Base-by-base conservation (phyloP, 2,797 vertebrate species). In the Phataginus tetradactyla region DNA sequence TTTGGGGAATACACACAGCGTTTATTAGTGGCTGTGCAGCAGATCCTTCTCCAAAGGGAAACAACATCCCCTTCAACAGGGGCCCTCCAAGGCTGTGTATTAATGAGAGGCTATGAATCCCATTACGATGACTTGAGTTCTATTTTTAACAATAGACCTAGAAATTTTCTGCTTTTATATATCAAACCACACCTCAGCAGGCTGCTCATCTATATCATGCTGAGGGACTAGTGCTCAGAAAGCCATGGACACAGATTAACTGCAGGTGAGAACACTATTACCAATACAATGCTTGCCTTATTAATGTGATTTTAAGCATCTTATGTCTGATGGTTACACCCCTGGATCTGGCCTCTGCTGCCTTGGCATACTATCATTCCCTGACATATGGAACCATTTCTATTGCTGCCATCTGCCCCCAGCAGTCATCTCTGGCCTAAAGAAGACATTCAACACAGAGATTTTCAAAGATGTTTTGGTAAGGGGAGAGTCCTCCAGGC, bases 151-250 rank as follows among this genome's bases (percentile, higher is more conserved):
- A 61, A 17, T 63, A 79, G 57, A 57, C 39, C 64, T 77, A 71
- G 45, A 83, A 42, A 9, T 45, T 53, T 61, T 86, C 51, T 87
- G 18, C 23, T 94, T 94, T 72, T 61, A 32, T 78, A 71, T 80
- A 77, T 81, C 51, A 81, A 93, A 18, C 14, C 49, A 57, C 39
- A 83, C 13, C 32, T 72, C 57, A 11, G 45, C 49, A 86, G 45
- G 8, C 39, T 80, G n/a, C 23, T 92, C 64, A 85, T 75, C 27
- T 79, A 4, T 96, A 93, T 96, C 39, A 79, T 92, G 91, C 74
- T 51, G 37, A 81, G 12, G 20, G 32, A 66, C 21, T 32, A 71
- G 8, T 18, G 20, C 71, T 63, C 39, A 59, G 9, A 39, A 85
- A 69, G 29, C 21, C 17, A 72, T 45, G 14, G 59, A 86, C 27